phyloP scores from a whole-genome alignment of 2,888 invertebrate species.

The Nomada hirtipes region DNA sequence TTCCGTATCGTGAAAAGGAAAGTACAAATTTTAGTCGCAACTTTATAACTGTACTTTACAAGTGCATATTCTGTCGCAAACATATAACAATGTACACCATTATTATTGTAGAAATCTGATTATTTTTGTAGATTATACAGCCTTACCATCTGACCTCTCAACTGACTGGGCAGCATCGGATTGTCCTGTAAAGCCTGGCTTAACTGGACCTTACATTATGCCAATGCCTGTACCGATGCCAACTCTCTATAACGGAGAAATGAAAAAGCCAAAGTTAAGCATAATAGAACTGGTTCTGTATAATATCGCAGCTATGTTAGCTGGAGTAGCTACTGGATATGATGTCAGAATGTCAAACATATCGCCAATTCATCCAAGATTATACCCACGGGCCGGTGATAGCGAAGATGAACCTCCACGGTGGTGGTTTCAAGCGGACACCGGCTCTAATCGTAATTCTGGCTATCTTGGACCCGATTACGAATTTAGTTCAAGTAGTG shows the following conservation, averaged over 20 bases:
- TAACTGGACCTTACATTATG: constrained; percentile 82
- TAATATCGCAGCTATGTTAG: constrained; percentile 96
- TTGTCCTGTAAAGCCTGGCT: constrained; percentile 79
- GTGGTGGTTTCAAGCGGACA: constrained; percentile 80
- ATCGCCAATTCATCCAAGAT: constrained; percentile 92
- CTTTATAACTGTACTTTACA: constrained; percentile 3
- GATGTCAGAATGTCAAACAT: constrained; percentile 96
- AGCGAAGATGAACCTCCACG: constrained; percentile 78
- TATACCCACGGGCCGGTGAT: constrained; percentile 86
- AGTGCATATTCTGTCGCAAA: constrained; percentile 1
- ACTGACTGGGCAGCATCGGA: constrained; percentile 79
- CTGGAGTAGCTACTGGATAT: constrained; percentile 96
- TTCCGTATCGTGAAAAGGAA: constrained; percentile 41
- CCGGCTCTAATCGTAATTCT: constrained; percentile 80
- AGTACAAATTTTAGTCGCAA: constrained; percentile 33
- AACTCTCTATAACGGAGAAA: constrained; percentile 92
- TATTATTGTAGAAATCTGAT: constrained; percentile 62
- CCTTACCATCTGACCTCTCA: constrained; percentile 76
- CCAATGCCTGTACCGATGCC: constrained; percentile 90
- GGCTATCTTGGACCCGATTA: constrained; percentile 85
- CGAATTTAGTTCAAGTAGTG: constrained; percentile 86
- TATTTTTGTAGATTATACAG: constrained; percentile 81
- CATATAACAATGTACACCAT: constrained; percentile 30
- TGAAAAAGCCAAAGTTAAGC: constrained; percentile 88
- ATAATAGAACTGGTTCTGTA: constrained; percentile 92